A percentile compares a stretch with the other conserved stretches of the same genome.
phyloP scores from a whole-genome alignment of 2,797 vertebrate genomes.

The Paguma larvata region DNA sequence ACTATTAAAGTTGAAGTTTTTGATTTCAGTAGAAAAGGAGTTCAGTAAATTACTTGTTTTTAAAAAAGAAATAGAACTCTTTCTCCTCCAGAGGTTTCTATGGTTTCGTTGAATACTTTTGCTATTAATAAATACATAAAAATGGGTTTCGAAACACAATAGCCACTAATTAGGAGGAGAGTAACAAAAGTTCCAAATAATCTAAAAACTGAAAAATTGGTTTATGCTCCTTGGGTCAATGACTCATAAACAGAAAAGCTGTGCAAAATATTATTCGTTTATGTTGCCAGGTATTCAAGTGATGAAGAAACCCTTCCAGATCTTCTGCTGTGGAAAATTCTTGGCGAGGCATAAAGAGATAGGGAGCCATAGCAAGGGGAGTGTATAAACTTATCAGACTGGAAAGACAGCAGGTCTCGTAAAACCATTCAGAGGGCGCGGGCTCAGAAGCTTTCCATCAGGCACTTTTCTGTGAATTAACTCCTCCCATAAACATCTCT shows the following conservation, averaged over 20 bases:
- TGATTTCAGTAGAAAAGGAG: constrained; percentile 35
- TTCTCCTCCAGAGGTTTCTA: constrained; percentile 66
- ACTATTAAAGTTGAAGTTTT: constrained; percentile 20
- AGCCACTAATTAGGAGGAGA: constrained; percentile 56
- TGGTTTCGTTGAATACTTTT: constrained; percentile 66
- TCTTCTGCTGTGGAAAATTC: constrained; percentile 36
- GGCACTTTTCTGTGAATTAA: neutral
- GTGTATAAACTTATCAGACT: neutral
- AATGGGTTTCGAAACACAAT: constrained; percentile 57
- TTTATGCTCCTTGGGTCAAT: neutral
- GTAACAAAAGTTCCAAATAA: constrained; percentile 58
- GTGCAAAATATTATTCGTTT: constrained; percentile 49
- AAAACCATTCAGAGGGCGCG: neutral
- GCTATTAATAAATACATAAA: constrained; percentile 72
- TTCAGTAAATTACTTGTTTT: constrained; percentile 53
- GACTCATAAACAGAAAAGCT: constrained; percentile 52
- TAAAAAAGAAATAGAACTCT: constrained; percentile 42
- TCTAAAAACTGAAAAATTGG: constrained; percentile 42
- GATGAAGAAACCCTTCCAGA: neutral
- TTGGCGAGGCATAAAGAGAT: neutral
- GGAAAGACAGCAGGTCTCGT: neutral
- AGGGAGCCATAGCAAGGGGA: neutral
- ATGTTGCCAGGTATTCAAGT: neutral
- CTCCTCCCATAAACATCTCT: neutral
- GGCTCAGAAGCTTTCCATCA: neutral